phyloP scores from a whole-genome alignment of 2,113 vertebrate species.

The Sorex araneus region DNA sequence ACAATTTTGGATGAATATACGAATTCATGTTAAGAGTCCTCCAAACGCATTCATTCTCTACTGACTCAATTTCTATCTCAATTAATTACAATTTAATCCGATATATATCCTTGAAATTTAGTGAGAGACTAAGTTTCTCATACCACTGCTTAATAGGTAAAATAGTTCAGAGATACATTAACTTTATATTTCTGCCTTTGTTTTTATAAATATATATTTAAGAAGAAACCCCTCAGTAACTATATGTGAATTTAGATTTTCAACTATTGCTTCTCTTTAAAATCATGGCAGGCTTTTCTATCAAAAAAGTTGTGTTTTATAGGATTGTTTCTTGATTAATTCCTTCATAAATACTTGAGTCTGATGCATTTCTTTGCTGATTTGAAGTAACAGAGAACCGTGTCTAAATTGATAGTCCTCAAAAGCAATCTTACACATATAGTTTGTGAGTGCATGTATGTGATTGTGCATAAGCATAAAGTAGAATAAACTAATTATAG shows the following conservation, averaged over 20 bases:
- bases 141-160: not conserved
- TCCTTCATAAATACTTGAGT: not conserved
- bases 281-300: not conserved
- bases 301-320: not conserved
- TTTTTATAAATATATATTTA: not conserved
- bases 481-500: too few species aligned
- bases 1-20: not conserved
- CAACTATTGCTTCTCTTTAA: not conserved
- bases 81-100: not conserved
- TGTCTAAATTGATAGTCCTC: not conserved
- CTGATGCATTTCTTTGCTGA: not conserved
- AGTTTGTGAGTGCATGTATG: not conserved
- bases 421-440: not conserved
- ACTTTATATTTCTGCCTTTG: not conserved
- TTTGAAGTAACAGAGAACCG: constrained; percentile 11
- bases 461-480: not conserved
- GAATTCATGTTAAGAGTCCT: not conserved
- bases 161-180: not conserved
- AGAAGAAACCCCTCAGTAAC: not conserved
- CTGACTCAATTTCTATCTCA: not conserved
- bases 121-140: not conserved
- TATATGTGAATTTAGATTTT: not conserved
- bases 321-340: not conserved
- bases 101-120: not conserved
- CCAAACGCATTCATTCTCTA: not conserved